phyloP scores from a whole-genome alignment of 2,888 invertebrate genomes.

The Criorhina ranunculi region DNA sequence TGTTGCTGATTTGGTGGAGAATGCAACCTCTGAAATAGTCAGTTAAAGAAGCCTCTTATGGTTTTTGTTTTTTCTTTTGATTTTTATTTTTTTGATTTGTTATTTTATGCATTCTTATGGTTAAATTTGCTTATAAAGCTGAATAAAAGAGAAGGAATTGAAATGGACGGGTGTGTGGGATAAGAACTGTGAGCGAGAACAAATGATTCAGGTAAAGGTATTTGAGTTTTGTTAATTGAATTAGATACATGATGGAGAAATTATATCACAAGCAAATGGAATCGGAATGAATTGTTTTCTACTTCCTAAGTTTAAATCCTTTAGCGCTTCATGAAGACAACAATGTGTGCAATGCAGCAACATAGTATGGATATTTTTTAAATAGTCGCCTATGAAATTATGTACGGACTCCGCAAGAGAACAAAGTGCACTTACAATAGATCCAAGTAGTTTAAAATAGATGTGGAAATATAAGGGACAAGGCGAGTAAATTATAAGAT shows the following conservation, averaged over 20 bases:
- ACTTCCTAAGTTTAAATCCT: too few relatives aligned
- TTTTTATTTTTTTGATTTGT: conserved; percentile 36
- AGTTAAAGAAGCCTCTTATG: conserved; percentile 81
- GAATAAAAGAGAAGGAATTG: conserved; percentile 20
- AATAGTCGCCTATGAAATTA: too few relatives aligned
- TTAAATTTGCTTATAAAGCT: conserved; percentile 21
- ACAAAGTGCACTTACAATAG: too few relatives aligned
- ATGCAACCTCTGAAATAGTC: conserved; percentile 84
- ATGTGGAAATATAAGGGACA: not conserved
- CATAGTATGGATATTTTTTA: too few relatives aligned
- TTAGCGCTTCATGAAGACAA: not conserved
- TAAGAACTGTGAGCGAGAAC: not conserved
- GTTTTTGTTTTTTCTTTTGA: conserved; percentile 76
- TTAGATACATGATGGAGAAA: not conserved
- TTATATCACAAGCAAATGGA: conserved; percentile 6
- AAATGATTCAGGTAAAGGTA: not conserved
- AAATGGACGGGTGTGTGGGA: not conserved
- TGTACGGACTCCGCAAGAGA: too few relatives aligned
- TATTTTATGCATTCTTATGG: conserved; percentile 58
- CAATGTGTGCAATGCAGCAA: too few relatives aligned
- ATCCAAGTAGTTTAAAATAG: too few relatives aligned
- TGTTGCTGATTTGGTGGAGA: conserved; percentile 81
- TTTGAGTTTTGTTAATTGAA: not conserved
- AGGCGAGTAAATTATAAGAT: not conserved
- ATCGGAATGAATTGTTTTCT: not conserved